These are phyloP conservation scores for Danio rerio DNA, from an alignment of 2,113 vertebrate genomes.

Conservation along the genomic window GRCz12tu NC_133198.1:31887501-31888000, in stretches of 20 bases:
- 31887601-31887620: conserved; percentile 49
- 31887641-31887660: background rate
- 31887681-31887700: background rate
- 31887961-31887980: conserved; percentile 66
- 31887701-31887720: background rate
- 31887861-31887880: conserved; percentile 63
- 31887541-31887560: conserved; percentile 72
- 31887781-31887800: background rate
- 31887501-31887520: conserved; percentile 68
- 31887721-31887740: background rate
- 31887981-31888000: conserved; percentile 63
- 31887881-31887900: conserved; percentile 68
- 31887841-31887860: conserved; percentile 62
- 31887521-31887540: conserved; percentile 75
- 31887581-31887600: conserved; percentile 71
- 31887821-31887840: background rate
- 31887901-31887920: conserved; percentile 74
- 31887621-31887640: conserved; percentile 58
- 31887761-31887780: conserved; percentile 1
- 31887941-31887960: background rate
- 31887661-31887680: background rate
- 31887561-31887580: conserved; percentile 72
- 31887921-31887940: conserved; percentile 65
- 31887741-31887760: background rate
- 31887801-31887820: background rate